Evolutionary conservation across 2,888 invertebrate species (phyloP), one percentile per base, ranked within the genome.

Genomic region (Empis stercorea): DNA sequence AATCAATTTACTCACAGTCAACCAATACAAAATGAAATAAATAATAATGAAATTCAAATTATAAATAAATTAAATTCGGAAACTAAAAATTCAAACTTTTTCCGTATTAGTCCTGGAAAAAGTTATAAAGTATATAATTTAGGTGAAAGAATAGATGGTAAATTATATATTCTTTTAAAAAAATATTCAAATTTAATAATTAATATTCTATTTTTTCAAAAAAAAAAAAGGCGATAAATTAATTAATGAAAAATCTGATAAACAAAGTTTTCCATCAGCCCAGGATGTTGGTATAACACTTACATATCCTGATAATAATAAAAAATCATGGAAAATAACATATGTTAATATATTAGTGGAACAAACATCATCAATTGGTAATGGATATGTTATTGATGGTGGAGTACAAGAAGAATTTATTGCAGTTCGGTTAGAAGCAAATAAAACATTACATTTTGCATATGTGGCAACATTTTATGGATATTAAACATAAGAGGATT

Each of bases 391-490:
- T 11, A 34, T 15, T 20, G 38, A 41, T 20, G 51, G 51, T n/a
- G 51, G 48, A 7, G 43, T 51, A 17, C 40, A 44, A n/a, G 20
- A 51, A 39, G 44, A 46, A n/a, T 38, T 7, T 16, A 47, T 48
- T 4, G 27, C 34, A n/a, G 34, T 51, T 15, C 30, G 47, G 11
- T 13, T 51, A 30, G 42, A 48, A 39, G 48, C 48, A 30, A 48
- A 45, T 32, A 16, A 45, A 11, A 51, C 51, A 30, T 30, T 45
- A 30, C 48, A 47, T 34, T 51, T 48, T 45, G 37, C 46, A 14
- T 47, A 48, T 48, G 42, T 43, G 13, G 51, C 46, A 13, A 30
- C 51, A 7, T 45, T 48, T 44, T 51, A 47, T 48, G 51, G 51
- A 36, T 48, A 48, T 47, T 48, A 45, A 42, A 37, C 17, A 43